phyloP scores from a whole-genome alignment of 2,888 invertebrate genomes.

The Junonia oenone region DNA sequence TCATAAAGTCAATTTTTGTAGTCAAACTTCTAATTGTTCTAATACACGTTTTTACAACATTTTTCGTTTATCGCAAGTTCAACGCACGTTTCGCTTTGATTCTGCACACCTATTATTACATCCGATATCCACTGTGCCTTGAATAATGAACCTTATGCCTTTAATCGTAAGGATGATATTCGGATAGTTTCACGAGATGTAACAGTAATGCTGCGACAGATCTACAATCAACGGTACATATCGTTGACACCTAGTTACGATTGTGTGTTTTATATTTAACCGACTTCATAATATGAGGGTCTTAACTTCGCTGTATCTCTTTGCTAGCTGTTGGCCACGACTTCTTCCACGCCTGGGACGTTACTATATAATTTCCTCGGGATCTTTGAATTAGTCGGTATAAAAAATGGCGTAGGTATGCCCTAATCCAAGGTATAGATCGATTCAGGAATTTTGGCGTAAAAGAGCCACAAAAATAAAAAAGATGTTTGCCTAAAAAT shows the following conservation, averaged over 20 bases:
- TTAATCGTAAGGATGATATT: neutral
- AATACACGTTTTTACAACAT: neutral
- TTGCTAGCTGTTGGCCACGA: too few species aligned
- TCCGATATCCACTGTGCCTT: neutral
- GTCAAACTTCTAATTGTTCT: neutral
- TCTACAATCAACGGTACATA: slow-evolving; percentile 4
- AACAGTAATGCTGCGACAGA: neutral
- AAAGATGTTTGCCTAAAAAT: too few species aligned
- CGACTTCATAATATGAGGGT: neutral
- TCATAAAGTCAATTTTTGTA: too few species aligned
- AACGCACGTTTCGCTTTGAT: slow-evolving; percentile 21
- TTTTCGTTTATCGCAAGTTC: slow-evolving; percentile 12
- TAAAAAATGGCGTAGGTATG: too few species aligned
- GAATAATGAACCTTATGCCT: neutral
- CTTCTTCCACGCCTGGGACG: too few species aligned
- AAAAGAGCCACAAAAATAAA: too few species aligned
- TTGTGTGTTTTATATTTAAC: neutral
- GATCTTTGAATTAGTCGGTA: too few species aligned
- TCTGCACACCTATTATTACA: slow-evolving; percentile 19
- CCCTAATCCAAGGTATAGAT: too few species aligned
- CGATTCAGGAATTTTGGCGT: too few species aligned
- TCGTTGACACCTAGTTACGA: neutral
- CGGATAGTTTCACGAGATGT: neutral
- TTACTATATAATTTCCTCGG: too few species aligned
- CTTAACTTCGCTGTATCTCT: too few species aligned